Percentiles rank a stretch among this genome's conserved stretches.
Conservation (phyloP, 2,888 invertebrate genomes). For the Spisula solida region DNA sequence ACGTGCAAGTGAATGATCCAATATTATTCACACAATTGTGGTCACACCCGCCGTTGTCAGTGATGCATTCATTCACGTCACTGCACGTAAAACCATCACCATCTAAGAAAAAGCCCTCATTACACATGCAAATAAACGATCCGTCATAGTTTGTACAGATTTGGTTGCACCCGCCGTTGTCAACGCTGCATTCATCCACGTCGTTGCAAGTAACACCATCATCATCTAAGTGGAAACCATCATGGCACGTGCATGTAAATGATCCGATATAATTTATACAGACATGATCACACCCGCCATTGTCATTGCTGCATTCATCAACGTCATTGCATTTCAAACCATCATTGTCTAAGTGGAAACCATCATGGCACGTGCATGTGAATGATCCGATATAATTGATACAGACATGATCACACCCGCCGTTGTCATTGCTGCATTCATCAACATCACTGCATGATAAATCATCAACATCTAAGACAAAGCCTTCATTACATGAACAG, state of each 20-base stretch:
- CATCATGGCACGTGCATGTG: not conserved
- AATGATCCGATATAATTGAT: slow-evolving; percentile 16
- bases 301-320: not conserved
- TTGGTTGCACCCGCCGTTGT: slow-evolving; percentile 47
- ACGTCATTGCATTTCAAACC: not conserved
- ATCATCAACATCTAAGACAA: no score
- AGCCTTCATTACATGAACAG: slow-evolving; percentile 14
- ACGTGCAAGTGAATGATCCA: not conserved
- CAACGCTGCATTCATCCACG: slow-evolving; percentile 39
- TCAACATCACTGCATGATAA: not conserved
- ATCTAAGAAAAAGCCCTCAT: not conserved
- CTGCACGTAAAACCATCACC: not conserved
- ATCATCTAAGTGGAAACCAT: not conserved
- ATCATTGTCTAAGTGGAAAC: not conserved
- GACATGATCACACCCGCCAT: not conserved
- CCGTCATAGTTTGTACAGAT: slow-evolving; percentile 38
- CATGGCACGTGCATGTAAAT: not conserved
- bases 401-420: slow-evolving; percentile 45
- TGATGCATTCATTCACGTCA: not conserved
- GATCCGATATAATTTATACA: slow-evolving; percentile 10
- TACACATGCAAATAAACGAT: slow-evolving; percentile 26
- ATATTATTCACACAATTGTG: not conserved
- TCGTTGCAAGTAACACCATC: slow-evolving; percentile 20
- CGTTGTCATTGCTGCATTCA: slow-evolving; percentile 36
- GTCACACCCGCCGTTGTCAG: not conserved